phyloP scores from a whole-genome alignment of 2,113 vertebrate genomes.

The Sclerurus mexicanus region DNA sequence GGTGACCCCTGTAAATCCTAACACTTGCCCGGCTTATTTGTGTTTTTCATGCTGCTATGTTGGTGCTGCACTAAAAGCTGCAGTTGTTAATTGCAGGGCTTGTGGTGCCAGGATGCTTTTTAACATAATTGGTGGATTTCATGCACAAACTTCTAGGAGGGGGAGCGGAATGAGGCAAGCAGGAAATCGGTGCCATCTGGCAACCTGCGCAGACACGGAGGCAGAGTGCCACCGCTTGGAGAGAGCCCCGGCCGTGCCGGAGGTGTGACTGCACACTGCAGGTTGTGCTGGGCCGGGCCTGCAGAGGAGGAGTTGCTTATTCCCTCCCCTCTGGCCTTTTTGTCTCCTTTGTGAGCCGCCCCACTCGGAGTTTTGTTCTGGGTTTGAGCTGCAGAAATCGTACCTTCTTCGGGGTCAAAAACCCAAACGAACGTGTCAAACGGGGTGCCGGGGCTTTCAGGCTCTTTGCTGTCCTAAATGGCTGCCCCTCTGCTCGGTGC shows the following conservation, averaged over 20 bases:
- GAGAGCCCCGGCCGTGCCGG: not conserved
- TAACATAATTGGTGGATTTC: conserved; percentile 63
- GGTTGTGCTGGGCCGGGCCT: not conserved
- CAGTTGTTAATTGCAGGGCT: conserved; percentile 51
- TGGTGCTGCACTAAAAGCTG: conserved; percentile 60
- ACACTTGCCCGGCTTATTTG: conserved; percentile 46
- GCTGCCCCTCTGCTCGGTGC: not conserved
- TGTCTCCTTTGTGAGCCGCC: not conserved
- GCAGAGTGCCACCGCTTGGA: not conserved
- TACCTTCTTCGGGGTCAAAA: not conserved
- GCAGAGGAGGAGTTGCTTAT: not conserved
- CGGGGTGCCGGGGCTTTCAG: not conserved
- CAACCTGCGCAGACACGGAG: not conserved
- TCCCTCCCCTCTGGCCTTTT: not conserved
- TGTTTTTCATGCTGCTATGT: conserved; percentile 45
- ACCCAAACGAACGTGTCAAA: accelerated
- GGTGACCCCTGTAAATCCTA: conserved; percentile 47
- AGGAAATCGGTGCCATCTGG: conserved; percentile 48
- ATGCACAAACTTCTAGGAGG: conserved; percentile 43
- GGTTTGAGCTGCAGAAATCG: not conserved
- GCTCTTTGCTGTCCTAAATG: not conserved
- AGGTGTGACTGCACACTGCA: not conserved
- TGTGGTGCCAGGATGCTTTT: conserved; percentile 50
- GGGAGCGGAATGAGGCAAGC: conserved; percentile 30
- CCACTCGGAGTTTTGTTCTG: not conserved